Evolutionary conservation across 2,797 vertebrate genomes (phyloP), one percentile per base, ranked within the genome.

Genomic region (Steatocranus sp.): DNA sequence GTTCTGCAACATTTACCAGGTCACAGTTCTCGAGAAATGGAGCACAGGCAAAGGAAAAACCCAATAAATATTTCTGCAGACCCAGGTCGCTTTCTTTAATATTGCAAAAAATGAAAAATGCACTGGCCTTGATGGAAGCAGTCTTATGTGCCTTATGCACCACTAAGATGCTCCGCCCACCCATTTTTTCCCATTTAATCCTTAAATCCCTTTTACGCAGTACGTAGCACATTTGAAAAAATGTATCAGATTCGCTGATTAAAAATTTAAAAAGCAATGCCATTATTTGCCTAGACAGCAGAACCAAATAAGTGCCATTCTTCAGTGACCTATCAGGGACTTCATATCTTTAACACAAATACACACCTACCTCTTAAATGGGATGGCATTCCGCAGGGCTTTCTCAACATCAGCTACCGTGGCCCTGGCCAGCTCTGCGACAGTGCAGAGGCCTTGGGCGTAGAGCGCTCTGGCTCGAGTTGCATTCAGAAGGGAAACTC

Each of bases 401-500:
- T 97, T 95, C 92, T 97, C 97, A 75, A 99, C 96, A 1, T 97
- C 96, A 2, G 84, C 88, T 66, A 95, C 76, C 54, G 89, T 93
- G 50, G 96, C 98, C 85, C 96, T 97, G 66, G 98, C 98, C 5
- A 99, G 95, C 81, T 98, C 97, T 12, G 98, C 97, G 41, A 99
- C 97, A 0, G 97, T 99, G 88, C 97, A 92, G 73, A 98, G 96
- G 43, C 98, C 98, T 63, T 97, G 95, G 2, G 93, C 94, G 53
- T 98, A 99, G 5, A 99, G 96, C 0, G 88, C 93, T 90, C 98
- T 96, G 63, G 98, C 98, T 89, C 97, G 91, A 83, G 97, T 97
- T 0, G 98, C 98, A 0, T 98, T 99, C 76, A 99, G 95, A 76
- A 98, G 94, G 43, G 98, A 98, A 81, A 99, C 94, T 41, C 98